phyloP scores from a whole-genome alignment of 2,797 vertebrate species.

The Brachyalestes nurse region DNA sequence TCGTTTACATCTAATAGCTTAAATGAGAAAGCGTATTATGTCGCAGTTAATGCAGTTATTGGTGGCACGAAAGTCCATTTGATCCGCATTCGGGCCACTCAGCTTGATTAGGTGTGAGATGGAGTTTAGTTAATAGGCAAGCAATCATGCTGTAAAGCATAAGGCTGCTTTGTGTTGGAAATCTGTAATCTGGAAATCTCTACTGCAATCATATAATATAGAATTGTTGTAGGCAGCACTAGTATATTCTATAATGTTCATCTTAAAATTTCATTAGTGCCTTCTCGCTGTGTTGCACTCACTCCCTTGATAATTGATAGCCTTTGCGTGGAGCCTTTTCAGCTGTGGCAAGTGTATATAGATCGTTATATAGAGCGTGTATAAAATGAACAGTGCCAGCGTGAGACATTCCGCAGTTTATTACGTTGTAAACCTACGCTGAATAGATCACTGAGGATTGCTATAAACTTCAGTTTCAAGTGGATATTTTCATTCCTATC shows the following conservation, averaged over 20 bases:
- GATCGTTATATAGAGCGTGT: not conserved
- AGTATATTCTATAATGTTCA: not conserved
- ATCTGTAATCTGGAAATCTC: not conserved
- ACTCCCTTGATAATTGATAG: not conserved
- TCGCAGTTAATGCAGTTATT: constrained; percentile 47
- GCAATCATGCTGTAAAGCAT: constrained; percentile 39
- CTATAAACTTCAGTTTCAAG: constrained; percentile 17
- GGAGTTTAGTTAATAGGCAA: constrained; percentile 62
- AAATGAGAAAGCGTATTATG: constrained; percentile 50
- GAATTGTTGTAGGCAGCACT: not conserved
- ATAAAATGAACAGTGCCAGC: not conserved
- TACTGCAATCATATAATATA: not conserved
- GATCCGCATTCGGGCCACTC: constrained; percentile 65
- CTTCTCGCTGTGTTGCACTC: not conserved
- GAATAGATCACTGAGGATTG: constrained; percentile 4
- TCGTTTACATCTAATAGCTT: constrained; percentile 39
- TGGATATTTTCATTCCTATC: not conserved
- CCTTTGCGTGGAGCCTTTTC: not conserved
- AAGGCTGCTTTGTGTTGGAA: not conserved
- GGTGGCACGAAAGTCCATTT: constrained; percentile 65
- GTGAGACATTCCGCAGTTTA: not conserved
- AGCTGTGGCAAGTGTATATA: not conserved
- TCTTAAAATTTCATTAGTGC: not conserved
- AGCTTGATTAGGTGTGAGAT: constrained; percentile 61
- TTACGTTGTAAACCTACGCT: not conserved